Percentiles rank a stretch among this genome's conserved stretches.
Conservation (phyloP, 2,888 invertebrate species). For the Heteromurus nitidus region DNA sequence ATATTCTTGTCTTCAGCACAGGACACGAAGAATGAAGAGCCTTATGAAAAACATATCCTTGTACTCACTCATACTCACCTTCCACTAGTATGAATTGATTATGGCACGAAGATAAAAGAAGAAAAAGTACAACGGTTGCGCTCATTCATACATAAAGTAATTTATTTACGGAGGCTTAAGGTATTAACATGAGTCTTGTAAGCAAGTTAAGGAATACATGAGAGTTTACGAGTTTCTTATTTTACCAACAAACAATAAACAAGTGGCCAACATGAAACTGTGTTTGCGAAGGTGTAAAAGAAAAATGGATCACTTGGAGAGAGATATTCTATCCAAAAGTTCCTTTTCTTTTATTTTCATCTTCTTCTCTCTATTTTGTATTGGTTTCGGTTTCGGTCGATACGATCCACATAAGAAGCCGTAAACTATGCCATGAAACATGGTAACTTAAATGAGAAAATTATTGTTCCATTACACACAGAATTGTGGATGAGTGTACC, state of each 20-base stretch:
- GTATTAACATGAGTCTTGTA: slow-evolving; percentile 58
- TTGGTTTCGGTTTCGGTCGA: slow-evolving; percentile 56
- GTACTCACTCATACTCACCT: slow-evolving; percentile 38
- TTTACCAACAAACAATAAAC: slow-evolving; percentile 69
- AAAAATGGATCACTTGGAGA: slow-evolving; percentile 36
- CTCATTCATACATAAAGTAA: slow-evolving; percentile 49
- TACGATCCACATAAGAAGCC: slow-evolving; percentile 49
- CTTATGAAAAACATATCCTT: slow-evolving; percentile 43
- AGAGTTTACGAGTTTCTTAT: slow-evolving; percentile 66
- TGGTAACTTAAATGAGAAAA: slow-evolving; percentile 56
- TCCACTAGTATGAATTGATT: slow-evolving; percentile 34
- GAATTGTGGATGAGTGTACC: slow-evolving; percentile 51
- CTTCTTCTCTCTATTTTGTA: slow-evolving; percentile 7
- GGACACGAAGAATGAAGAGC: slow-evolving; percentile 23
- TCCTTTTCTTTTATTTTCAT: background rate
- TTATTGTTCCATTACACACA: slow-evolving; percentile 62
- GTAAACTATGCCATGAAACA: slow-evolving; percentile 50
- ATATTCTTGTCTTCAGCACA: background rate
- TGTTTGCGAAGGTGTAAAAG: slow-evolving; percentile 55
- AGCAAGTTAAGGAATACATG: slow-evolving; percentile 56
- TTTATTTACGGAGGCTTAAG: slow-evolving; percentile 68
- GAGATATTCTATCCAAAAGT: background rate
- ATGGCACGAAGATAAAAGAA: slow-evolving; percentile 2
- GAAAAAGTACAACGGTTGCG: slow-evolving; percentile 8
- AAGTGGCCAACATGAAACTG: slow-evolving; percentile 69